Evolutionary conservation across 2,888 invertebrate genomes (phyloP).

Genomic region (Lapara coniferarum): DNA sequence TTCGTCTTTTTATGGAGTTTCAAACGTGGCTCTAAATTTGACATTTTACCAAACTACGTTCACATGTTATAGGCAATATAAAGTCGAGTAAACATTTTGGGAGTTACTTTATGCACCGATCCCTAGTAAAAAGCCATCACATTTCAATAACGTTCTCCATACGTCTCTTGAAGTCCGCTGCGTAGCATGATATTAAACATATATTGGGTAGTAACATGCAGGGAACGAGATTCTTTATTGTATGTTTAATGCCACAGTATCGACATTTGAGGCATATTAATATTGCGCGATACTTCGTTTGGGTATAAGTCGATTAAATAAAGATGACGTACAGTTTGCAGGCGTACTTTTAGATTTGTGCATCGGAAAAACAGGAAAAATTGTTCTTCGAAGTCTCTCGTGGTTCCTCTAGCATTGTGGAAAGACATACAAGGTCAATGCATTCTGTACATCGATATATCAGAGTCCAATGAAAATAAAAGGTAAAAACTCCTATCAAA

Average conservation of each 20-base stretch:
- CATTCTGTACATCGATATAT: too few species aligned
- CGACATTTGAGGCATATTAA: too few species aligned
- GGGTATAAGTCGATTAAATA: too few species aligned
- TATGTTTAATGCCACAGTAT: too few species aligned
- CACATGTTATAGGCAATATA: slow-evolving; percentile 10
- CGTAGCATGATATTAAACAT: slow-evolving; percentile 18
- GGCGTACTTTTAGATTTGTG: too few species aligned
- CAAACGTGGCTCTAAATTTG: background rate
- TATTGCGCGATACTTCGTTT: too few species aligned
- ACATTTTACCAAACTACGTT: background rate
- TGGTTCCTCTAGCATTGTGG: too few species aligned
- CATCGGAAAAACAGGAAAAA: too few species aligned
- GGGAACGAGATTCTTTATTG: too few species aligned
- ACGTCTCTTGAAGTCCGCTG: slow-evolving; percentile 23
- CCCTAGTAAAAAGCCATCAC: slow-evolving; percentile 25
- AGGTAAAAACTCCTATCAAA: background rate
- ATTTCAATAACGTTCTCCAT: slow-evolving; percentile 27
- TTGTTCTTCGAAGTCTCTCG: too few species aligned
- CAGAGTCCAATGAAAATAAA: background rate
- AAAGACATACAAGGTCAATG: too few species aligned
- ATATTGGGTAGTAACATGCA: background rate
- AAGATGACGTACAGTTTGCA: too few species aligned
- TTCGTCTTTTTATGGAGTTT: background rate
- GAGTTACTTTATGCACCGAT: slow-evolving; percentile 19
- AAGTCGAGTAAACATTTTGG: slow-evolving; percentile 24